phyloP scores from a whole-genome alignment of 1,140 invertebrate species.

The Hestina assimilis region DNA sequence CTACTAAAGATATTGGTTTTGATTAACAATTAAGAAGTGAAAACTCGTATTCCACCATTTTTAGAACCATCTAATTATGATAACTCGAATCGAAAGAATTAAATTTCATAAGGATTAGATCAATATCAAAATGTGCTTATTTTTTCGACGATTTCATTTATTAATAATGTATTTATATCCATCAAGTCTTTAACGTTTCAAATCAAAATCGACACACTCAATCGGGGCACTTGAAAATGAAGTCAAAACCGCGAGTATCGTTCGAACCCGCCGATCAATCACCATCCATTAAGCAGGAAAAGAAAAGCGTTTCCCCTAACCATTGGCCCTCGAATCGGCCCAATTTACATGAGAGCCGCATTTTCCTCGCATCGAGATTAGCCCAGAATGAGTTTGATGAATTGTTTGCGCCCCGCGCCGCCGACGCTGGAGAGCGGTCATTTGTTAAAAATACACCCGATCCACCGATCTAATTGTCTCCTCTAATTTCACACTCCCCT shows the following conservation, averaged over 20 bases:
- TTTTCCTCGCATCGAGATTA: conserved; percentile 78
- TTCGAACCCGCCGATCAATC: conserved; percentile 74
- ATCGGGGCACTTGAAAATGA: conserved; percentile 64
- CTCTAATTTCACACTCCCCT: conserved; percentile 75
- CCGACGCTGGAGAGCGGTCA: conserved; percentile 56
- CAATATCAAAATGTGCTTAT: no score
- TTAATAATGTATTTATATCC: background rate
- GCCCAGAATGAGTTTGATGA: conserved; percentile 77
- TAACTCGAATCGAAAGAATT: no score
- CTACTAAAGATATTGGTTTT: no score
- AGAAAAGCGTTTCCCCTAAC: conserved; percentile 74
- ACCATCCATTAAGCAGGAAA: conserved; percentile 78
- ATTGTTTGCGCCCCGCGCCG: conserved; percentile 63
- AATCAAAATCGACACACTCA: conserved; percentile 45
- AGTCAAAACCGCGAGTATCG: conserved; percentile 74
- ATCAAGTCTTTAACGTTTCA: background rate
- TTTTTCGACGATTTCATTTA: background rate
- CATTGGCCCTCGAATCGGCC: conserved; percentile 74
- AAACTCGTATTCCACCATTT: no score
- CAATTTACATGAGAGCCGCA: conserved; percentile 78
- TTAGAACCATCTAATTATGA: no score
- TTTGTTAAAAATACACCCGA: conserved; percentile 78
- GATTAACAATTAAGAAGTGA: no score
- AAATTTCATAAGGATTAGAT: no score
- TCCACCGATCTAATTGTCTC: conserved; percentile 76